Evolutionary conservation across 2,113 vertebrate genomes (phyloP).

Genomic region (Tetraodon nigroviridis): DNA sequence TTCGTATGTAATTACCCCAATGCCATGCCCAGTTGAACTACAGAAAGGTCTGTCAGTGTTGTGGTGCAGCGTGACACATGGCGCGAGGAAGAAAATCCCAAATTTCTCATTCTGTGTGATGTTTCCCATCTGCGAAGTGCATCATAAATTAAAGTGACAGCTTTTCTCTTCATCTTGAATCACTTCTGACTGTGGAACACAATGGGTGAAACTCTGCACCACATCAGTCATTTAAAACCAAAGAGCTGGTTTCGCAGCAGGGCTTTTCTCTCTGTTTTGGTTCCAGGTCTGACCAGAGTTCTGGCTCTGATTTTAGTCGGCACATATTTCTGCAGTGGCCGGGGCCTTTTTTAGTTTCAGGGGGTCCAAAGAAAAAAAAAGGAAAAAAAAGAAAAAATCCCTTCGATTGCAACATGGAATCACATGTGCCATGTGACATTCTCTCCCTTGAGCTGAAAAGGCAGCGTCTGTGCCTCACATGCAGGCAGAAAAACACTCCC

Average conservation of each 20-base stretch:
- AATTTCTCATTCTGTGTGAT: constrained; percentile 37
- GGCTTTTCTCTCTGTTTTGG: constrained; percentile 57
- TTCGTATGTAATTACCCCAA: constrained; percentile 32
- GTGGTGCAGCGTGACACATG: constrained; percentile 20
- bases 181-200: constrained; percentile 63
- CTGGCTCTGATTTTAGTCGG: constrained; percentile 72
- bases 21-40: constrained; percentile 43
- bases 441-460: constrained; percentile 48
- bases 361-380: background rate
- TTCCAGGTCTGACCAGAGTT: constrained; percentile 66
- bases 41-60: constrained; percentile 8
- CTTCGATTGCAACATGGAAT: constrained; percentile 62
- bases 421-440: constrained; percentile 66
- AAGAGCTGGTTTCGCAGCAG: constrained; percentile 45
- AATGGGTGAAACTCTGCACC: constrained; percentile 59
- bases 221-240: constrained; percentile 56
- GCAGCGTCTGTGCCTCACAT: constrained; percentile 21
- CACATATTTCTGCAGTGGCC: constrained; percentile 62
- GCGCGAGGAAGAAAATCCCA: constrained; percentile 24
- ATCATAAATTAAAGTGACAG: constrained; percentile 47
- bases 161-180: constrained; percentile 48
- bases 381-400: constrained; percentile 22
- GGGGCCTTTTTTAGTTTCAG: constrained; percentile 50
- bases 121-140: constrained; percentile 49
- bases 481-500: constrained; percentile 11